A percentile compares a stretch with the other conserved stretches of the same genome.
phyloP scores from a whole-genome alignment of 2,888 invertebrate species.

The Latrodectus elegans region DNA sequence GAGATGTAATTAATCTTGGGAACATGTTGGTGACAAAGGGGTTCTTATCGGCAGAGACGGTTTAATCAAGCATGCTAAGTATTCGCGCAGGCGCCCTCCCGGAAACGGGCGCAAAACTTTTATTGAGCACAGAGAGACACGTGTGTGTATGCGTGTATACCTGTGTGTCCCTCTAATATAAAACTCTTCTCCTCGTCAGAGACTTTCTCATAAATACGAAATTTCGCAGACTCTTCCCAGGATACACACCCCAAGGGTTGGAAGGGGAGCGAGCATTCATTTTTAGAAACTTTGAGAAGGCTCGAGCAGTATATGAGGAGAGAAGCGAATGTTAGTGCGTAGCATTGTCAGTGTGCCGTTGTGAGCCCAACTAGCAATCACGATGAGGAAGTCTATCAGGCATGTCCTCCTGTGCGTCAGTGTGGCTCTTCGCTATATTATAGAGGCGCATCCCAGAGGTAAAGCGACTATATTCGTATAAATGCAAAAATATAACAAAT shows the following conservation, averaged over 20 bases:
- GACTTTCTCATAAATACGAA: constrained; percentile 65
- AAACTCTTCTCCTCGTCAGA: constrained; percentile 43
- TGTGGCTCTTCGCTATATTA: not conserved
- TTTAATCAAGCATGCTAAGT: constrained; percentile 73
- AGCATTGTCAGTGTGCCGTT: not conserved
- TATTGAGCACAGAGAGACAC: constrained; percentile 49
- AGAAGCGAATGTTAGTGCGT: not conserved
- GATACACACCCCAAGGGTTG: constrained; percentile 48
- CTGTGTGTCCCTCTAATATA: constrained; percentile 52
- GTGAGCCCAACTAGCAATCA: not conserved
- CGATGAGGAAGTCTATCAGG: constrained; percentile 9
- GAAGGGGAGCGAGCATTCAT: constrained; percentile 34
- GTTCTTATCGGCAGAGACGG: constrained; percentile 67
- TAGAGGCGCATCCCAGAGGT: constrained; percentile 56
- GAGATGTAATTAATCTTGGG: constrained; percentile 70
- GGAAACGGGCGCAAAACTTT: constrained; percentile 40
- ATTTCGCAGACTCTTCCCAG: constrained; percentile 38
- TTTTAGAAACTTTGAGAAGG: constrained; percentile 21
- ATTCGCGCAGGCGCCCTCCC: constrained; percentile 72
- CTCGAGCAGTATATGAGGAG: not conserved
- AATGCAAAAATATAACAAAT: not conserved
- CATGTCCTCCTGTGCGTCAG: constrained; percentile 21
- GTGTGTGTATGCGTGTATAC: constrained; percentile 25
- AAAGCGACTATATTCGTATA: not conserved
- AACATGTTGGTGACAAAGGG: constrained; percentile 69